Evolutionary conservation across 2,113 vertebrate genomes (phyloP).

Genomic region (Trogon melanurus): DNA sequence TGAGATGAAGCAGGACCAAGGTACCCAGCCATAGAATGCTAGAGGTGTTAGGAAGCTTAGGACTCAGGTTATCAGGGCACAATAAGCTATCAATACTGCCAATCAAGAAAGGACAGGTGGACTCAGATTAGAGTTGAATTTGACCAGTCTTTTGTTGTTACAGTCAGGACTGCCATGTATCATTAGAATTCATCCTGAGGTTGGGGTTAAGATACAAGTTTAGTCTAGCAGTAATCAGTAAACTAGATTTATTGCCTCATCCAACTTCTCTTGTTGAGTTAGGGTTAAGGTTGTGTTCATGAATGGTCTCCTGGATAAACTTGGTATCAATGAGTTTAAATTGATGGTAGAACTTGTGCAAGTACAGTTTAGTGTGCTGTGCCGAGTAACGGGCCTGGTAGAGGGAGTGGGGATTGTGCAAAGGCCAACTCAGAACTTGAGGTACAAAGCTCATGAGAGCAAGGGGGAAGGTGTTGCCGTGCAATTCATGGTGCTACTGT

Average conservation of each 20-base stretch:
- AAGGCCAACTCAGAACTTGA: neutral
- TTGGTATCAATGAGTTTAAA: neutral
- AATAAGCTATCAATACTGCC: neutral
- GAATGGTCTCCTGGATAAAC: neutral
- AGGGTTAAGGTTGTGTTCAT: neutral
- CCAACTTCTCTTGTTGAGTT: neutral
- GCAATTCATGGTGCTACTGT: fast-evolving
- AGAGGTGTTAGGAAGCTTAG: neutral
- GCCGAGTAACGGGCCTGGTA: neutral
- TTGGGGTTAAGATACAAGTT: neutral
- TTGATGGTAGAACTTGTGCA: neutral
- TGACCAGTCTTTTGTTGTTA: neutral
- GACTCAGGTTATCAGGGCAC: neutral
- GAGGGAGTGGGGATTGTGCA: neutral
- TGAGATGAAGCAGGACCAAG: neutral
- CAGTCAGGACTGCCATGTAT: neutral
- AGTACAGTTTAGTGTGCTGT: neutral
- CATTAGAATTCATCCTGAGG: neutral
- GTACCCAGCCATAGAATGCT: neutral
- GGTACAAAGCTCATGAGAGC: neutral
- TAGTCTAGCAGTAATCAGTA: neutral
- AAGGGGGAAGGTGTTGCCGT: neutral
- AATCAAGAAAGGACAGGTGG: neutral
- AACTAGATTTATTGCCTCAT: neutral
- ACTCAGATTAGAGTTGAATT: neutral